A percentile compares a stretch with the other conserved stretches of the same genome.
phyloP scores from a whole-genome alignment of 2,888 invertebrate species.

The Cerastis rubricosa region DNA sequence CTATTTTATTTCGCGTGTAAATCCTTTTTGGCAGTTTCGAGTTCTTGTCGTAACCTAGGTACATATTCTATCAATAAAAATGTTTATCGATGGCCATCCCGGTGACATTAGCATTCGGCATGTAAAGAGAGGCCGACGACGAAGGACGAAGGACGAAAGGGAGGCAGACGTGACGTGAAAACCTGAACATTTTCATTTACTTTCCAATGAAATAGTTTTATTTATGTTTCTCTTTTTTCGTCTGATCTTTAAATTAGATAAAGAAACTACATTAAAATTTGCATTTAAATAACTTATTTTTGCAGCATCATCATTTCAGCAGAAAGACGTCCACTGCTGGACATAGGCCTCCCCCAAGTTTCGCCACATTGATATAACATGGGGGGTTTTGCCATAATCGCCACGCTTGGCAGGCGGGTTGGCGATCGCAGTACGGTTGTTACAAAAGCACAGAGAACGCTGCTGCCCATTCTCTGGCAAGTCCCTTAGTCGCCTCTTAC shows the following conservation, averaged over 20 bases:
- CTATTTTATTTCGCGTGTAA: neutral
- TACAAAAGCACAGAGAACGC: no score
- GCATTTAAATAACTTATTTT: constrained; percentile 47
- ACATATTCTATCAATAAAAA: constrained; percentile 49
- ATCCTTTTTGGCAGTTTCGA: neutral
- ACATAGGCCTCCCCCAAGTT: no score
- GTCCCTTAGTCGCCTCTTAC: no score
- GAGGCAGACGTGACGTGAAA: constrained; percentile 67
- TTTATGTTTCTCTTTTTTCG: constrained; percentile 49
- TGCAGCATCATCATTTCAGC: no score
- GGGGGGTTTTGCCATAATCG: no score
- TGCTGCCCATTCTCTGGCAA: no score
- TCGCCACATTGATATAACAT: no score
- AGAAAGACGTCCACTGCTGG: no score
- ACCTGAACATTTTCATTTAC: constrained; percentile 62
- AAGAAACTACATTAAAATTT: constrained; percentile 17
- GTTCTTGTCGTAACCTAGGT: neutral
- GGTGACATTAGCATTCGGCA: constrained; percentile 59
- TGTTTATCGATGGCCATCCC: constrained; percentile 38
- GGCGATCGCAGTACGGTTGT: no score
- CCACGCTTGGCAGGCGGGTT: no score
- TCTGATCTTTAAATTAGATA: constrained; percentile 19
- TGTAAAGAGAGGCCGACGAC: constrained; percentile 41
- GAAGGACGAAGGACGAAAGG: constrained; percentile 27
- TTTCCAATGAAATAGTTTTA: constrained; percentile 63